Evolutionary conservation across 2,888 invertebrate genomes (phyloP), one percentile per base, ranked within the genome.

Genomic region (Parnassius mnemosyne): DNA sequence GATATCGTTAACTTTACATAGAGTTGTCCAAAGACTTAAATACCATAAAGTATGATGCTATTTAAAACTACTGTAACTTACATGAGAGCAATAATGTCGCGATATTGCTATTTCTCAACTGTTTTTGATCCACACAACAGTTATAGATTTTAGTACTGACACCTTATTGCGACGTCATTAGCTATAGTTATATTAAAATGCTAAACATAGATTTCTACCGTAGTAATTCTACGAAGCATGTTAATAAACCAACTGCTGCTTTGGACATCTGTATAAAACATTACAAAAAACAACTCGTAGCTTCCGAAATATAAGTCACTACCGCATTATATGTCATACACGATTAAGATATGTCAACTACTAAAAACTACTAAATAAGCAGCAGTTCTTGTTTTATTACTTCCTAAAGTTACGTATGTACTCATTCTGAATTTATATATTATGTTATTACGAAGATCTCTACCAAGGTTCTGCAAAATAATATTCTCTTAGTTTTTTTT

Each of bases 21-120:
- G 63, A 58, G 63, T 58, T 63, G 63, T 51, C 25, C 12, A 56
- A 49, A 50, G 42, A 47, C 7, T 9, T 25, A 41, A 10, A 50
- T 50, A 16, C 25, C 20, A 3, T 34, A 25, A 50, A 34, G 7
- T 34, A 34, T 34, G 7, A 34, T 34, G 5, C 34, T 34, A 34
- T 7, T 34, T 34, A 34, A 34, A 34, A 34, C 5, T 34, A 34
- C 34, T 34, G 7, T 34, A 34, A 34, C 34, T 34, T 34, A 20
- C 34, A 34, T 34, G 5, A 34, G 34, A 34, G 7, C 34, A 34
- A 34, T 34, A 34, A 34, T 20, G 20, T 20, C 2, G 20, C 20
- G 20, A 20, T 20, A 20, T 34, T 34, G 34, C 34, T 34, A 34
- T 34, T 34, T 34, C 34, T 34, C 5, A 34, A 3, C 34, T 34